Base-by-base conservation (phyloP, 1,140 invertebrate genomes). In the Ganaspis sp. region DNA sequence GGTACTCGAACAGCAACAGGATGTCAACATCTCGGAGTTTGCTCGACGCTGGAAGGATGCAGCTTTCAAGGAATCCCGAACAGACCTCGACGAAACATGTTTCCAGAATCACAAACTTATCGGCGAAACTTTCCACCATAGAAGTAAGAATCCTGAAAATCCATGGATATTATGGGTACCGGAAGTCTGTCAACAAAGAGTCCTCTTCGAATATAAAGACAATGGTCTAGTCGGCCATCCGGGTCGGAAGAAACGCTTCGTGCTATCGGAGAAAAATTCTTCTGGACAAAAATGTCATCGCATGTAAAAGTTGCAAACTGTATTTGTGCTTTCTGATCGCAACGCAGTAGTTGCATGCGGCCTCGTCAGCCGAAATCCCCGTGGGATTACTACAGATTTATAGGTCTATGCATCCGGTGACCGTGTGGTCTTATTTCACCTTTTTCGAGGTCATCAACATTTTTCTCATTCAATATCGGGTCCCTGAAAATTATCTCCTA, bases 291-390 rank as follows among this genome's bases (percentile, higher is more conserved):
- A 42, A 42, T 3, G 40, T 1, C 9, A 3, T 11, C 1, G 6
- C 40, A 42, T 1, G 6, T 42, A 42, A 42, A 8, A 42, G 9
- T 15, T 42, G 40, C 6, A 42, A 42, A 8, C 1, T 8, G 1
- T 42, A 15, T 8, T 11, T 15, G 1, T 1, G 40, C 15, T 42
- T 8, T 42, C 6, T 15, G 40, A 11, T 1, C 9, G 1, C 40
- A 9, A 42, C 9, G 40, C 1, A 9, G n/a, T 1, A 8, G 9
- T 42, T 1, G 40, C 9, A 15, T 11, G n/a, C 4, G 69, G 15
- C 69, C 69, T 1, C 69, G 34, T 1, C 19, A 70, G 23, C 69
- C 69, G 5, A 70, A 70, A 15, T 15, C n/a, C n/a, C 77, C 75
- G 3, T 84, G 84, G 83, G 70, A 83, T 34, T n/a, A n/a, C n/a